These are phyloP conservation scores for Pelecanus crispus DNA, from an alignment of 2,113 vertebrate genomes.

Conservation along the genomic window DNA sequence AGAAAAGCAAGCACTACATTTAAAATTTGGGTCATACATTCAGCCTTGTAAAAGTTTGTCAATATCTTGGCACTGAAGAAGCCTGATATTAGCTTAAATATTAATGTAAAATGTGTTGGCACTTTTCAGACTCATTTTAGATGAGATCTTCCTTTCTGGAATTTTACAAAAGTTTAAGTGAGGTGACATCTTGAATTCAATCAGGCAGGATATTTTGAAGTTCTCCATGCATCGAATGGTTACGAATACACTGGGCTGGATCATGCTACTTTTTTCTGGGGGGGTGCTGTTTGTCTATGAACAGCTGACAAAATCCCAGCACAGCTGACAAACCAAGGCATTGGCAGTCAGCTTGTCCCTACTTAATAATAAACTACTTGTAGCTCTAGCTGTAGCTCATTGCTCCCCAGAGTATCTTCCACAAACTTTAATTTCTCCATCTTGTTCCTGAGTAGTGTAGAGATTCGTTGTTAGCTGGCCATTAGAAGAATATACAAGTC, in stretches of 20 bases:
- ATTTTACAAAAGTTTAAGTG: not conserved
- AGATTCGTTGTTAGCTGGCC: accelerated
- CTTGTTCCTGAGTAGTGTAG: not conserved
- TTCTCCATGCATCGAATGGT: not conserved
- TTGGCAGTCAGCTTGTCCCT: not conserved
- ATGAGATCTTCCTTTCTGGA: not conserved
- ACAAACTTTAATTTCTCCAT: not conserved
- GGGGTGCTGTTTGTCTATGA: not conserved
- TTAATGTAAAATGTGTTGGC: not conserved
- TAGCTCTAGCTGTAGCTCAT: not conserved
- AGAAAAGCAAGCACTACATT: not conserved
- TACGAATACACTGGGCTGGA: not conserved
- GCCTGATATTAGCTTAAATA: not conserved
- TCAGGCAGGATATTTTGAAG: not conserved
- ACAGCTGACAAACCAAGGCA: not conserved
- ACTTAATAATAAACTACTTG: not conserved
- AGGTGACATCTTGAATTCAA: not conserved
- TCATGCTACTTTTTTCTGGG: not conserved
- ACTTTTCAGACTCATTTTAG: not conserved
- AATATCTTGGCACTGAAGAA: not conserved
- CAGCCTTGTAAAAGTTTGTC: not conserved
- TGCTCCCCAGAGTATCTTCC: not conserved
- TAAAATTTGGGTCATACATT: not conserved
- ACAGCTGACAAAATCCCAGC: conserved; percentile 9
- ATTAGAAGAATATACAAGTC: accelerated